Evolutionary conservation across 53 echinoderm and acorn worm species (phyloP).

Genomic region (Henricia sp.): DNA sequence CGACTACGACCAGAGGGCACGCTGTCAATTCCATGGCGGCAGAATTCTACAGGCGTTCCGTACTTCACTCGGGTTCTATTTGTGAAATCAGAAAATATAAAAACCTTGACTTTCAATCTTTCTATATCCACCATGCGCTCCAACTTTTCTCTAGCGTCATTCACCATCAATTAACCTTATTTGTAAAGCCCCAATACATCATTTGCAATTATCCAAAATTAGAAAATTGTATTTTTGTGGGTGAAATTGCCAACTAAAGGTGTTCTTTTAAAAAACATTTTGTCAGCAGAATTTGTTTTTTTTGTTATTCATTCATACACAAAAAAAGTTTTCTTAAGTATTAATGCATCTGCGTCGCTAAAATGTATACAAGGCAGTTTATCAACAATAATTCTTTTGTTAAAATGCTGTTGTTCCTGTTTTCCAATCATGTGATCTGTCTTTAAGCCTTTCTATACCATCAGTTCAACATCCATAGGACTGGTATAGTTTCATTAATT

Average conservation of each 20-base stretch:
- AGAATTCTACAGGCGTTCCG: slow-evolving; percentile 59
- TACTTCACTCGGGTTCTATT: slow-evolving; percentile 1
- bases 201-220: neutral
- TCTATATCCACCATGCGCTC: neutral
- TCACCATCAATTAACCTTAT: neutral
- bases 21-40: slow-evolving; percentile 52
- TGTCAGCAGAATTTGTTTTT: neutral
- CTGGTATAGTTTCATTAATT: no score
- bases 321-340: no score
- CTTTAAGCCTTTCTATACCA: no score
- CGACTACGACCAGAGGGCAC: slow-evolving; percentile 22
- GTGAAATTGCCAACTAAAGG: no score
- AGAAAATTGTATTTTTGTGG: neutral
- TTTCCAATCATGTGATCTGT: no score
- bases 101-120: neutral
- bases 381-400: neutral
- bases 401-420: no score
- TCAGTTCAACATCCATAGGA: no score
- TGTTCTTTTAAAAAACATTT: no score
- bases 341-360: no score
- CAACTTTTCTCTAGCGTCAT: neutral
- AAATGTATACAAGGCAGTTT: no score
- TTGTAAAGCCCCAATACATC: no score
- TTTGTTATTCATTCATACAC: neutral
- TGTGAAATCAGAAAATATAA: neutral